Evolutionary conservation across 2,888 invertebrate genomes (phyloP), one percentile per base, ranked within the genome.

Genomic region (Caenorhabditis macrosperma): DNA sequence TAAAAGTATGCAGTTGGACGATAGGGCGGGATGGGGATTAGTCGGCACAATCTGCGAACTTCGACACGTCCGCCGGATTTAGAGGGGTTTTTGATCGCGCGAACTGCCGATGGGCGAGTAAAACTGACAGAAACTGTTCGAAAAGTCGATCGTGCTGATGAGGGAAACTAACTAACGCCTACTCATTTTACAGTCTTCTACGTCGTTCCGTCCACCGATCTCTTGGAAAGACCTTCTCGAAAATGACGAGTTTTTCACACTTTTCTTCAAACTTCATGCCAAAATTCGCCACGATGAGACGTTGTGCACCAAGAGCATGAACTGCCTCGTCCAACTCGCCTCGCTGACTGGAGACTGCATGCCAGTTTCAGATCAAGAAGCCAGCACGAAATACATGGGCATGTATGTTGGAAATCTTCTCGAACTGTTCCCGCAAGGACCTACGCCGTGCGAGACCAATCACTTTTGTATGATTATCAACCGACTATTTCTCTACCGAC

Each of bases 221-320:
- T 90, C 93, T 83, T 96, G 96, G 96, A 92, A 93, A 74, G 94
- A 95, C 80, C 93, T 94, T 0, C 93, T 96, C 82, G 92, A 95
- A 82, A 94, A 95, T 88, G 94, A 94, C 2, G 93, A 93, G 81
- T 92, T 95, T 17, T 91, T 95, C 57, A 93, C 94, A n/a, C 91
- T 95, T 44, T 94, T 95, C 92, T 95, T 95, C 90, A 94, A 94
- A 91, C 87, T 92, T 38, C 95, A 95, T 91, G 94, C 94, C 93
- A 94, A 95, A 92, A 94, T 95, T 5, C 93, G 95, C 55, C 93
- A 93, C 52, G 93, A 94, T 89, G 94, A 94, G 24, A 94, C 94
- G 52, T 92, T 95, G 86, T 93, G 94, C 9, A 94, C 94, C 90
- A 94, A 94, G 80, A 94, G 95, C 0, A 91, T 96, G 72, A 94